These are phyloP conservation scores for Hipposideros armiger DNA, from an alignment of 2,113 vertebrate genomes.

Conservation along the genomic window DNA sequence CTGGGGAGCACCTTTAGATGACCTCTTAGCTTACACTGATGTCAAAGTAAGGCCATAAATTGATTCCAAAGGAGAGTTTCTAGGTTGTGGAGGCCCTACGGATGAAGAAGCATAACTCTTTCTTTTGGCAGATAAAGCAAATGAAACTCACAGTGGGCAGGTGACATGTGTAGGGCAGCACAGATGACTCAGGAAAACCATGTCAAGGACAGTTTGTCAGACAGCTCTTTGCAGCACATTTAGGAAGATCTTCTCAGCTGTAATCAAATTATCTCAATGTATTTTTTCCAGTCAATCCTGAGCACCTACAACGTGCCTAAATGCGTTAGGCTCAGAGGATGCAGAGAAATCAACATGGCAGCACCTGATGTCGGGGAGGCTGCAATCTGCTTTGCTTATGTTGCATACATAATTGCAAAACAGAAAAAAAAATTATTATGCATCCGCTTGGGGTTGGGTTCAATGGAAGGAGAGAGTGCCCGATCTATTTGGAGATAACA, in stretches of 20 bases:
- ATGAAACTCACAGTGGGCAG: neutral
- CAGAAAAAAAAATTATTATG: no score
- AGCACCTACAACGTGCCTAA: neutral
- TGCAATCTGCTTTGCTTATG: neutral
- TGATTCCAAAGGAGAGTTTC: neutral
- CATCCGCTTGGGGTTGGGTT: fast-evolving
- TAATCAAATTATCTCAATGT: neutral
- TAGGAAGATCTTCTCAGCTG: neutral
- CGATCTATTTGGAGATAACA: neutral
- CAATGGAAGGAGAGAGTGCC: neutral
- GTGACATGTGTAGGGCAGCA: fast-evolving
- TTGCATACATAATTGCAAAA: neutral
- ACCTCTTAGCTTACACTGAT: neutral
- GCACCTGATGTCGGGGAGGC: neutral
- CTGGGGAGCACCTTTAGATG: neutral
- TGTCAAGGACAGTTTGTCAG: neutral
- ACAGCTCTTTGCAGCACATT: fast-evolving
- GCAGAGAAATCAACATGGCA: neutral
- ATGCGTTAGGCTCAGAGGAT: neutral
- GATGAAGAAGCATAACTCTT: neutral
- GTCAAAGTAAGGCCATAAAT: neutral
- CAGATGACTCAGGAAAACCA: neutral
- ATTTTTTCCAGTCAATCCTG: neutral
- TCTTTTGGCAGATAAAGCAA: neutral
- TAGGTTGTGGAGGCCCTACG: neutral